Base-by-base conservation (phyloP, 2,797 vertebrate genomes). In the Kryptopterus vitreolus region DNA sequence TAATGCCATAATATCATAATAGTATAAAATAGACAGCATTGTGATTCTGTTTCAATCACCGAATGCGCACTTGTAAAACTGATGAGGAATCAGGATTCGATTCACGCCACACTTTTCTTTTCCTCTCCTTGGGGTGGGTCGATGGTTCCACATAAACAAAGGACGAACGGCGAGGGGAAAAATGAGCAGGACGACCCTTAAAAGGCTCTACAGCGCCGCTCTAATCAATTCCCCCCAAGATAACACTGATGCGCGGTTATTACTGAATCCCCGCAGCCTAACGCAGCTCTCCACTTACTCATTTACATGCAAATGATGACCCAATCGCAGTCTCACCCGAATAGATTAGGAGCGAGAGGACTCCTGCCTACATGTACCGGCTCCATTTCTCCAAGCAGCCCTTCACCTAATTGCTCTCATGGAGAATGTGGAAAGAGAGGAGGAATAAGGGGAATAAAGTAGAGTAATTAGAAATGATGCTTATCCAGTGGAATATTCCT, bases 251-350 rank as follows among this genome's bases (percentile, higher is more conserved):
- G 93, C 94, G 94, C 94, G 93, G 94, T 95, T 96, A 95, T 96
- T 95, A 95, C 93, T 90, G 90, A 91, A 92, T 91, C 93, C 93
- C 90, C 90, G 88, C 90, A 90, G 91, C 90, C 58, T 65, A 94
- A 94, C 94, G 93, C n/a, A n/a, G n/a, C 90, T 93, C 94, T 94
- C 93, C 93, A 91, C 91, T 92, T 92, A 91, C 93, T 95, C 94
- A 96, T 96, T 96, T 95, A 95, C 95, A 96, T 96, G 95, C 94
- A 95, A 95, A 96, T 95, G 94, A 95, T 95, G 92, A 92, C 91
- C 92, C 94, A 93, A 95, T 81, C 79, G 22, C 43, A 20, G 79
- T 33, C 73, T 55, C 7, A 7, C 13, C 35, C 20, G 71, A 26
- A 74, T 74, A 58, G 71, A 73, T 73, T 8, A 24, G 52, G 6